Percentiles rank a stretch among this genome's conserved stretches.
phyloP scores from a whole-genome alignment of 2,888 invertebrate species.

The Priocnemis perturbator region DNA sequence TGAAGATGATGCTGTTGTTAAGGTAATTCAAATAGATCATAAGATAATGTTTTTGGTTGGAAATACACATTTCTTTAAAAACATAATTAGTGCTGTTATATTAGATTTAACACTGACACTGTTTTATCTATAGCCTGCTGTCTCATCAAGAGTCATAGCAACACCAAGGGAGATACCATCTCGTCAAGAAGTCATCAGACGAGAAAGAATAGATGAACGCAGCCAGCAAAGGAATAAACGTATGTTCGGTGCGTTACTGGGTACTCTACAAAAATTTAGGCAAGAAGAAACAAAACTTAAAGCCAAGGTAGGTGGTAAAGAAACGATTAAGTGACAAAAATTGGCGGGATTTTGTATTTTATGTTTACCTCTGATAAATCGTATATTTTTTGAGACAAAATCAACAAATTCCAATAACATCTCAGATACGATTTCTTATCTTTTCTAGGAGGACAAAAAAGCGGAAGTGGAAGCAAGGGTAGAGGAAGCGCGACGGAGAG shows the following conservation, averaged over 20 bases:
- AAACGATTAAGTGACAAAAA: not conserved
- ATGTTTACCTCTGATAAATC: no score
- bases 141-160: slow-evolving; percentile 88
- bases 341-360: not conserved
- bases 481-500: slow-evolving; percentile 92
- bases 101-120: not conserved
- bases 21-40: slow-evolving; percentile 47
- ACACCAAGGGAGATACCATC: slow-evolving; percentile 89
- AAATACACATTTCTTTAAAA: no score
- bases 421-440: no score
- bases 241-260: slow-evolving; percentile 96
- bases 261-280: slow-evolving; percentile 96
- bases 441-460: slow-evolving; percentile 85
- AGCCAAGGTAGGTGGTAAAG: slow-evolving; percentile 79
- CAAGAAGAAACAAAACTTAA: slow-evolving; percentile 94
- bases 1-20: slow-evolving; percentile 67
- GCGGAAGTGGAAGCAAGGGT: slow-evolving; percentile 94
- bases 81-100: no score
- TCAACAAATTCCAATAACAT: no score
- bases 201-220: slow-evolving; percentile 91
- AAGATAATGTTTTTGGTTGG: not conserved
- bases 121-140: slow-evolving; percentile 76
- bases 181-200: slow-evolving; percentile 85
- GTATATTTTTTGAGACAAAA: no score
- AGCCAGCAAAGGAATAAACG: slow-evolving; percentile 90